These are phyloP conservation scores for Prorops nasuta DNA, from an alignment of 1,140 invertebrate species.

Conservation along the genomic window DNA sequence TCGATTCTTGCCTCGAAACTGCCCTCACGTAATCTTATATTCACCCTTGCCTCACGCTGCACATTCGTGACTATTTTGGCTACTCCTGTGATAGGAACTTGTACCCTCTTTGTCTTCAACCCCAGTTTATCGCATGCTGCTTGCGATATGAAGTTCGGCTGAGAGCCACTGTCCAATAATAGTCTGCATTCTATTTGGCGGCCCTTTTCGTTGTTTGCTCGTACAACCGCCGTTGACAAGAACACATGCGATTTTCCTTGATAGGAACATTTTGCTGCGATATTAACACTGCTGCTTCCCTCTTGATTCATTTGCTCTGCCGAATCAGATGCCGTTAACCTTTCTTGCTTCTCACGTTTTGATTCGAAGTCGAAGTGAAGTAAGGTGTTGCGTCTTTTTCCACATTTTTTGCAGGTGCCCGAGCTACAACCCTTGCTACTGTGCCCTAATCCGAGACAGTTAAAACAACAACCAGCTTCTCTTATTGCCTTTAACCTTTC, in stretches of 20 bases:
- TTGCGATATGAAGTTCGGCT: slow-evolving; percentile 11
- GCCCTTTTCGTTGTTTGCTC: background rate
- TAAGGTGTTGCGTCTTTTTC: slow-evolving; percentile 10
- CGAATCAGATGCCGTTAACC: background rate
- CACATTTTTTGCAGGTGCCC: slow-evolving; percentile 8
- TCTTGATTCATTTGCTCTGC: background rate
- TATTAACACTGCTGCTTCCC: background rate
- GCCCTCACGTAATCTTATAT: slow-evolving; percentile 4
- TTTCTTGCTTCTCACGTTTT: background rate
- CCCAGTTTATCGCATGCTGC: background rate
- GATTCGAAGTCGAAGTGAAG: background rate
- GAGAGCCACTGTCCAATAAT: slow-evolving; percentile 13
- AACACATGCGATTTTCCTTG: background rate
- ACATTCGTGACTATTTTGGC: background rate
- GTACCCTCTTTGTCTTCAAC: background rate
- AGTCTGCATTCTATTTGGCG: background rate
- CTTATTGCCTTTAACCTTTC: background rate
- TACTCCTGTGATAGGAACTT: background rate
- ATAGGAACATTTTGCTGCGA: background rate
- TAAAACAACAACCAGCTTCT: slow-evolving; percentile 4
- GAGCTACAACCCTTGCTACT: background rate
- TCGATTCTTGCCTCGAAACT: background rate
- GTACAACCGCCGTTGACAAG: background rate
- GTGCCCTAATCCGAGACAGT: slow-evolving; percentile 14
- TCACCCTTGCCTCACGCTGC: background rate